Percentiles rank a stretch among this genome's conserved stretches.
Conservation (phyloP, 2,888 invertebrate species). For the Cerceris rybyensis region DNA sequence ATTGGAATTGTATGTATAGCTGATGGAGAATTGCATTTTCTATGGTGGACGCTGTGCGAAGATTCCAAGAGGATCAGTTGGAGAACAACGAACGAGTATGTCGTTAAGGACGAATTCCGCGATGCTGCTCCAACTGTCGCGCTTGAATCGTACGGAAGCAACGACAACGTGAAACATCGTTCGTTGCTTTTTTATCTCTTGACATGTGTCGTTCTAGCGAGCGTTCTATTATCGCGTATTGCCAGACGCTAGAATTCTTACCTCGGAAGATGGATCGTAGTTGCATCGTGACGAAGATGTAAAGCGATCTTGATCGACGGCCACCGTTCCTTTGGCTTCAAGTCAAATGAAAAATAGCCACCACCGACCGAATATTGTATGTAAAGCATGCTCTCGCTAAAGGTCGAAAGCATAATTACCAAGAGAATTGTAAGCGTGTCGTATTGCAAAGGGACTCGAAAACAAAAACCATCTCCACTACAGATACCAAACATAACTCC, state of each 20-base stretch:
- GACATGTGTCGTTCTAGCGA: background rate
- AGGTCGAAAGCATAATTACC: background rate
- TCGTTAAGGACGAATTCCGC: slow-evolving; percentile 30
- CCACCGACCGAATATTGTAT: background rate
- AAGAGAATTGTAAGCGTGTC: background rate
- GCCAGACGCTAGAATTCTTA: slow-evolving; percentile 4
- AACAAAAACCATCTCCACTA: no score
- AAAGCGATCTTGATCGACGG: slow-evolving; percentile 4
- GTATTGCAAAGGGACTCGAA: no score
- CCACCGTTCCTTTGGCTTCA: slow-evolving; percentile 2
- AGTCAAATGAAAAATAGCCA: background rate
- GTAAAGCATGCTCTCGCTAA: background rate
- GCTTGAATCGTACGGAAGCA: slow-evolving; percentile 8
- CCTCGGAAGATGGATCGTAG: slow-evolving; percentile 3
- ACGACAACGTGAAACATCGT: background rate
- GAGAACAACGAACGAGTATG: slow-evolving; percentile 15
- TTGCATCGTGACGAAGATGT: slow-evolving; percentile 4
- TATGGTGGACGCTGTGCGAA: background rate
- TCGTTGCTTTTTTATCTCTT: background rate
- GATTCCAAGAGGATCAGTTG: background rate
- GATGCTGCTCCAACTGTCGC: slow-evolving; percentile 6
- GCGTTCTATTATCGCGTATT: slow-evolving; percentile 3
- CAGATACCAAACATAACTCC: no score
- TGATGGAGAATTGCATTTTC: no score
- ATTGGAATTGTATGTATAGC: no score